Evolutionary conservation across 2,888 invertebrate genomes (phyloP).

Genomic region (Eristalis tenax): DNA sequence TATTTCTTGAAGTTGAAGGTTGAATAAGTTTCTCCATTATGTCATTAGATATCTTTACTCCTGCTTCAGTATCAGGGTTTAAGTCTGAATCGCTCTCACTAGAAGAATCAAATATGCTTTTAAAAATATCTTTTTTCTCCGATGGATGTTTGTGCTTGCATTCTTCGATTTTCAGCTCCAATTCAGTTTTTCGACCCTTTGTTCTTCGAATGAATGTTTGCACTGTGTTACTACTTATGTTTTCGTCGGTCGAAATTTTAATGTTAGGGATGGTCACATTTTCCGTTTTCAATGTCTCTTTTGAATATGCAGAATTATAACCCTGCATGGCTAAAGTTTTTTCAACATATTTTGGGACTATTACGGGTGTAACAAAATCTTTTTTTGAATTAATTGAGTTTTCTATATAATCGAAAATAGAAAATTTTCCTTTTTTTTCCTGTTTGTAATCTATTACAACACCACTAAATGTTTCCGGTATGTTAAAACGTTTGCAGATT

Average conservation of each 20-base stretch:
- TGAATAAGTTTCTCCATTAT: slow-evolving; percentile 75
- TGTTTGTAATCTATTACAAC: slow-evolving; percentile 79
- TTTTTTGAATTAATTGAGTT: slow-evolving; percentile 83
- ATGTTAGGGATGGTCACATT: neutral
- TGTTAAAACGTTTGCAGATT: slow-evolving; percentile 95
- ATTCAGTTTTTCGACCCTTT: slow-evolving; percentile 74
- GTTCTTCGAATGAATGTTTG: neutral
- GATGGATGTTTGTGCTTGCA: slow-evolving; percentile 80
- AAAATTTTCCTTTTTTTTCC: slow-evolving; percentile 86
- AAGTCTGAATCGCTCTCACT: slow-evolving; percentile 85
- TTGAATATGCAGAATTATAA: neutral
- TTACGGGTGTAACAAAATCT: slow-evolving; percentile 82
- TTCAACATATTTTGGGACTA: slow-evolving; percentile 78
- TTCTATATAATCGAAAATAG: slow-evolving; percentile 90
- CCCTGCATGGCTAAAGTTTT: slow-evolving; percentile 40
- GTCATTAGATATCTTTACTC: slow-evolving; percentile 71
- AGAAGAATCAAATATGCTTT: slow-evolving; percentile 93
- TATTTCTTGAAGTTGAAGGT: slow-evolving; percentile 82
- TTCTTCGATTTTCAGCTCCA: slow-evolving; percentile 78
- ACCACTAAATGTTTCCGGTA: slow-evolving; percentile 91
- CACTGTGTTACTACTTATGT: too few relatives aligned
- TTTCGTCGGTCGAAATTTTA: neutral
- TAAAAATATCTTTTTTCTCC: slow-evolving; percentile 90
- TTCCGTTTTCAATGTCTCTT: neutral
- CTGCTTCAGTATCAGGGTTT: slow-evolving; percentile 57